Evolutionary conservation across 2,797 vertebrate genomes (phyloP).

Genomic region (Microtus agrestis): DNA sequence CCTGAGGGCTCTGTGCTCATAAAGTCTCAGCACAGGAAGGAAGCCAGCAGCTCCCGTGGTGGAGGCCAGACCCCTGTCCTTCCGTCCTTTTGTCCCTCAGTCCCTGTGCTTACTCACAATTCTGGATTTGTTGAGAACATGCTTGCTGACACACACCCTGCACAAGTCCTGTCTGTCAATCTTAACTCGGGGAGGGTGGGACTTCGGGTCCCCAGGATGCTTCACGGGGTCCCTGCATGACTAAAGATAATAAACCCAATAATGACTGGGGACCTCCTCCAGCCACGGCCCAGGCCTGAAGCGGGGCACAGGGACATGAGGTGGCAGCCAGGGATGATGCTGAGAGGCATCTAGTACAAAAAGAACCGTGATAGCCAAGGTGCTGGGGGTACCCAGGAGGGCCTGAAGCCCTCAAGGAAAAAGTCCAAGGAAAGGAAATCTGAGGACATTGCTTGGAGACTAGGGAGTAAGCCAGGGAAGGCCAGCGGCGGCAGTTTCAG

Average conservation of each 20-base stretch:
- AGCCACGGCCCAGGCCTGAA: background rate
- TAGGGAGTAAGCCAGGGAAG: rapidly evolving
- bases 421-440: background rate
- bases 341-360: background rate
- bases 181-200: background rate
- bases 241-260: background rate
- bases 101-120: background rate
- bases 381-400: background rate
- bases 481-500: rapidly evolving
- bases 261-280: rapidly evolving
- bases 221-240: background rate
- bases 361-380: rapidly evolving
- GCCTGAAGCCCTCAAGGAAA: background rate
- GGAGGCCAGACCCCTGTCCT: background rate
- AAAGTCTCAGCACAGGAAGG: background rate
- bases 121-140: background rate
- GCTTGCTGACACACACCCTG: too few species aligned
- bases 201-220: background rate
- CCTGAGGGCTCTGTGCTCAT: background rate
- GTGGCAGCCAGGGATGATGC: background rate
- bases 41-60: background rate
- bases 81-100: rapidly evolving
- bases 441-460: background rate
- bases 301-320: too few species aligned
- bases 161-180: rapidly evolving